These are phyloP conservation scores for Tetragnatha montana DNA, from an alignment of 2,888 invertebrate genomes.

Conservation along the genomic window DNA sequence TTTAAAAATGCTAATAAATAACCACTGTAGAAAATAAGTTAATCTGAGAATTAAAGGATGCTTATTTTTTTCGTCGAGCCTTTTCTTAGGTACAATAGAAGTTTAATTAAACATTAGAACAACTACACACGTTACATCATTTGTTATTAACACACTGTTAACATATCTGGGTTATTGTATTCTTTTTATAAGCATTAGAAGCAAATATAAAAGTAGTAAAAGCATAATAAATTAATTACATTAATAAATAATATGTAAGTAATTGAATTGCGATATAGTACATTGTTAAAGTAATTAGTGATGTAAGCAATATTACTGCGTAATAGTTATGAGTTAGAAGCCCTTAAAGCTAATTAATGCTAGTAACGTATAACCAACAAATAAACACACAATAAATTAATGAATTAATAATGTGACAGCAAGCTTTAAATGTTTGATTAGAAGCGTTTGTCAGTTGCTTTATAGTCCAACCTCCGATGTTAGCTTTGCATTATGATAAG, in stretches of 20 bases:
- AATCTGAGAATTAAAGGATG: too few relatives aligned
- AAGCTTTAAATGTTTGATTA: conserved; percentile 31
- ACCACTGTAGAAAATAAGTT: too few relatives aligned
- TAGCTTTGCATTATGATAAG: conserved; percentile 56
- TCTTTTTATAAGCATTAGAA: conserved; percentile 10
- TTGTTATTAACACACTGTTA: too few relatives aligned
- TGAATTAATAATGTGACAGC: conserved; percentile 35
- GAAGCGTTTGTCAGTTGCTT: conserved; percentile 34
- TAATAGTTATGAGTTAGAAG: conserved; percentile 54
- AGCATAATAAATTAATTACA: too few relatives aligned
- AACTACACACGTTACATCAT: too few relatives aligned
- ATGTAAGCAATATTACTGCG: conserved; percentile 43
- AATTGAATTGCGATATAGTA: conserved; percentile 8
- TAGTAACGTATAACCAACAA: conserved; percentile 18
- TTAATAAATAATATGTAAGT: conserved; percentile 10
- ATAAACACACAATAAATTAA: conserved; percentile 20
- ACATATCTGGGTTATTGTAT: not conserved
- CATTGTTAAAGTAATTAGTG: conserved; percentile 44
- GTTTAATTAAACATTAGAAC: too few relatives aligned
- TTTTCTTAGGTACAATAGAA: too few relatives aligned
- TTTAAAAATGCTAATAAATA: too few relatives aligned
- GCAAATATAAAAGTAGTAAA: not conserved
- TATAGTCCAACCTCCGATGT: conserved; percentile 36
- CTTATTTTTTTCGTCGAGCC: too few relatives aligned
- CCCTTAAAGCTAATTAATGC: conserved; percentile 36